Evolutionary conservation across 2,797 vertebrate species (phyloP).

Genomic region (Bovichtus variegatus): DNA sequence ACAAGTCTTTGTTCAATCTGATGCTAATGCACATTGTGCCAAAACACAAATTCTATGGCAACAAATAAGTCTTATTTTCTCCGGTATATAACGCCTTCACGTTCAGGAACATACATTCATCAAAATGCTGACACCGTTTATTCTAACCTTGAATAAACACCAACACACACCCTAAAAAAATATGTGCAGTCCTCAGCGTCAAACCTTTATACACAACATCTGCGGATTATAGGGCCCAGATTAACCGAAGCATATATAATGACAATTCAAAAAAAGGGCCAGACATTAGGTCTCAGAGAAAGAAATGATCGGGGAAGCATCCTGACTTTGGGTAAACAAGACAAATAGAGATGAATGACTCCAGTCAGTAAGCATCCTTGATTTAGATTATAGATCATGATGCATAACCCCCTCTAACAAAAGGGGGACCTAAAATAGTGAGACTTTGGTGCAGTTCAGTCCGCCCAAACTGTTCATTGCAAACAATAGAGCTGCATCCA

Average conservation of each 20-base stretch:
- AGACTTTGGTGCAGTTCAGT: constrained; percentile 51
- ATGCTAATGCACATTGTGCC: constrained; percentile 18
- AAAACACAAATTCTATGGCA: constrained; percentile 15
- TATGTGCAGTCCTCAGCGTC: not conserved
- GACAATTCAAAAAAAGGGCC: not conserved
- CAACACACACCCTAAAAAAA: not conserved
- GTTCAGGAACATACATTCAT: not conserved
- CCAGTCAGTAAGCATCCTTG: not conserved
- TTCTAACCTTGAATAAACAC: not conserved
- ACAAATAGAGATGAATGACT: constrained; percentile 18
- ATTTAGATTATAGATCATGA: not conserved
- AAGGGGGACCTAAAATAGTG: constrained; percentile 21
- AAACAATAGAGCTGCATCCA: constrained; percentile 72
- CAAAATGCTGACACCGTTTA: constrained; percentile 5
- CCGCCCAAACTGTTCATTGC: constrained; percentile 55
- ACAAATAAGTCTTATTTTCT: not conserved
- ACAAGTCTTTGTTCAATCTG: constrained; percentile 39
- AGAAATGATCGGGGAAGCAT: not conserved
- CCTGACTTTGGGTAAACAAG: not conserved
- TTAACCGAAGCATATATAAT: not conserved
- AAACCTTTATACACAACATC: not conserved
- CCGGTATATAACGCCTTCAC: not conserved
- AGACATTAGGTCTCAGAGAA: not conserved
- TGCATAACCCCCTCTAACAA: not conserved
- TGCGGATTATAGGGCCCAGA: not conserved